A percentile compares a stretch with the other conserved stretches of the same genome.
Evolutionary conservation across 2,113 vertebrate species (phyloP).

Genomic region (Rallus limicola): DNA sequence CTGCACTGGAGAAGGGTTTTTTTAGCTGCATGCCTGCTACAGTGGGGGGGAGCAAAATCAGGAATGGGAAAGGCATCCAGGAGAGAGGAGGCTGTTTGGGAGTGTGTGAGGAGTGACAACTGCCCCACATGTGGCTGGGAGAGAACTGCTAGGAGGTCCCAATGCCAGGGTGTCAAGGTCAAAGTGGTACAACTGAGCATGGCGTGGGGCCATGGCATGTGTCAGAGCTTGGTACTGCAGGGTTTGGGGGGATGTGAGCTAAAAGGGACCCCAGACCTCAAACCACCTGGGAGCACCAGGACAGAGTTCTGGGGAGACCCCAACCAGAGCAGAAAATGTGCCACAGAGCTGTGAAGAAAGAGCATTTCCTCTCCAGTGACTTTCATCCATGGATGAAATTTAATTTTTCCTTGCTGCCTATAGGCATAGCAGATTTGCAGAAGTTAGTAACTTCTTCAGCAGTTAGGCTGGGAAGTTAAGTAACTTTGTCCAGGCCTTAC

Average conservation of each 20-base stretch:
- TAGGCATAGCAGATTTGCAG: slow-evolving; percentile 1
- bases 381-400: slow-evolving; percentile 10
- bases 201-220: fast-evolving
- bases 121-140: not conserved
- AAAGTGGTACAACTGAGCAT: not conserved
- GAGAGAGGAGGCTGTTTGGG: not conserved
- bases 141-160: not conserved
- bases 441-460: slow-evolving; percentile 35
- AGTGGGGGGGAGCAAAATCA: not conserved
- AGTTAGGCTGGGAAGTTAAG: slow-evolving; percentile 18
- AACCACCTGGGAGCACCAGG: not conserved
- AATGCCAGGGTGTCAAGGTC: fast-evolving
- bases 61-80: not conserved
- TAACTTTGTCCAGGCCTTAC: slow-evolving; percentile 25
- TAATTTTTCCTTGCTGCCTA: slow-evolving; percentile 13
- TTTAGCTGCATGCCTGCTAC: not conserved
- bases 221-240: not conserved
- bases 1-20: not conserved
- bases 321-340: not conserved
- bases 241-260: fast-evolving
- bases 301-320: not conserved
- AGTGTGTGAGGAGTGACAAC: not conserved
- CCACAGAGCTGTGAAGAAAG: not conserved
- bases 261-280: not conserved
- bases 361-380: not conserved